Conservation (phyloP, 2,888 invertebrate species). For the Coelogynopora nodosa region DNA sequence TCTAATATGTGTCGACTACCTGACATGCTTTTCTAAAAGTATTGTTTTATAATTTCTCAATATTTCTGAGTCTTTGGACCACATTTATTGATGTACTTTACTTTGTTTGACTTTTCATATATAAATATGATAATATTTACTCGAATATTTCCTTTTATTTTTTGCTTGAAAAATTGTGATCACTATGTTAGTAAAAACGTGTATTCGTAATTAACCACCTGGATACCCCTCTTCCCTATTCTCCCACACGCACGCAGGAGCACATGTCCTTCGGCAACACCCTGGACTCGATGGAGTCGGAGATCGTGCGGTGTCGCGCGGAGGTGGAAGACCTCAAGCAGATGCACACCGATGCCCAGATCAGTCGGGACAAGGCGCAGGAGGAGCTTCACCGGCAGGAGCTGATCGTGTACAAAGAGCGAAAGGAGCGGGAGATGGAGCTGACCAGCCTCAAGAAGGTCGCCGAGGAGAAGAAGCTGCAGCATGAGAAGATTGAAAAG, state of each 20-base stretch:
- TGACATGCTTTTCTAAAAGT: too few species aligned
- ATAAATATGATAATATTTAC: too few species aligned
- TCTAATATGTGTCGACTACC: too few species aligned
- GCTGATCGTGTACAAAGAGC: slow-evolving; percentile 57
- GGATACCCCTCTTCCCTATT: background rate
- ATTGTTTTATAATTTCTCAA: too few species aligned
- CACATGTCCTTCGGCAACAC: slow-evolving; percentile 57
- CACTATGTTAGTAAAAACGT: too few species aligned
- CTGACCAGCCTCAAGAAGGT: slow-evolving; percentile 60
- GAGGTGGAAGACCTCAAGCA: slow-evolving; percentile 45
- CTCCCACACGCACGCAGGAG: slow-evolving; percentile 51
- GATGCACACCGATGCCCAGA: slow-evolving; percentile 46
- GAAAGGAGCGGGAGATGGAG: slow-evolving; percentile 59
- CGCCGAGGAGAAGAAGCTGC: slow-evolving; percentile 61
- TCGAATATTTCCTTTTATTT: too few species aligned
- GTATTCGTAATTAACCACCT: background rate
- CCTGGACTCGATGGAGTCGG: slow-evolving; percentile 58
- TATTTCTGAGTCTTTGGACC: too few species aligned
- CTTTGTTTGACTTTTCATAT: too few species aligned
- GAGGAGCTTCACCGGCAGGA: slow-evolving; percentile 57
- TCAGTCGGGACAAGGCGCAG: slow-evolving; percentile 53
- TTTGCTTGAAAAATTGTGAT: too few species aligned
- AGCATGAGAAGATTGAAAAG: slow-evolving; percentile 59
- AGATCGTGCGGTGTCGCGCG: slow-evolving; percentile 52
- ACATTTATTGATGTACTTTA: too few species aligned